Evolutionary conservation across 2,797 vertebrate genomes (phyloP).

Genomic region (Pantherophis alleghaniensis): DNA sequence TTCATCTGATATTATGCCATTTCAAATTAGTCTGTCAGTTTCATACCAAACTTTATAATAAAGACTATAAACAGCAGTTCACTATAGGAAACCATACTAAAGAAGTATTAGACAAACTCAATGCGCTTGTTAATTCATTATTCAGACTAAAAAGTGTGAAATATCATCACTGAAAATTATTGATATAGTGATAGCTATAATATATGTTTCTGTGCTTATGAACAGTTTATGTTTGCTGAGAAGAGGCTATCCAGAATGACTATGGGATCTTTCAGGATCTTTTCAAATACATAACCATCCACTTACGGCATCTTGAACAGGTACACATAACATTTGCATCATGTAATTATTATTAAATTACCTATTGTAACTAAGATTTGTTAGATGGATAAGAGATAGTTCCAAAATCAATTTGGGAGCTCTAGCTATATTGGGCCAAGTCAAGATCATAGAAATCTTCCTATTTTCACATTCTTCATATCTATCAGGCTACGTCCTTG

Average conservation of each 20-base stretch:
- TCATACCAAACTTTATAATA: neutral
- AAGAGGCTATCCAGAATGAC: conserved; percentile 88
- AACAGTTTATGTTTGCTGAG: conserved; percentile 77
- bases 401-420: neutral
- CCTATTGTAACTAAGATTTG: neutral
- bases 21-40: neutral
- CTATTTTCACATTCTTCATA: neutral
- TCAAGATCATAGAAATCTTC: neutral
- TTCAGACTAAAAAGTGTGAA: neutral
- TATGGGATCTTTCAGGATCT: conserved; percentile 70
- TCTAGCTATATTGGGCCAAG: neutral
- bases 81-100: neutral
- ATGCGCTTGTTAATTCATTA: neutral
- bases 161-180: neutral
- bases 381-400: neutral
- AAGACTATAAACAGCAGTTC: neutral
- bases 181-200: neutral
- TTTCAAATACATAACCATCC: conserved; percentile 70
- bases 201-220: conserved; percentile 79
- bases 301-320: conserved; percentile 87
- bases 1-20: neutral
- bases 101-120: neutral
- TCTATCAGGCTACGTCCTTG: neutral
- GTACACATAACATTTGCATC: conserved; percentile 59
- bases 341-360: neutral